Conservation (phyloP, 2,113 vertebrate genomes). For the Chauna torquata region DNA sequence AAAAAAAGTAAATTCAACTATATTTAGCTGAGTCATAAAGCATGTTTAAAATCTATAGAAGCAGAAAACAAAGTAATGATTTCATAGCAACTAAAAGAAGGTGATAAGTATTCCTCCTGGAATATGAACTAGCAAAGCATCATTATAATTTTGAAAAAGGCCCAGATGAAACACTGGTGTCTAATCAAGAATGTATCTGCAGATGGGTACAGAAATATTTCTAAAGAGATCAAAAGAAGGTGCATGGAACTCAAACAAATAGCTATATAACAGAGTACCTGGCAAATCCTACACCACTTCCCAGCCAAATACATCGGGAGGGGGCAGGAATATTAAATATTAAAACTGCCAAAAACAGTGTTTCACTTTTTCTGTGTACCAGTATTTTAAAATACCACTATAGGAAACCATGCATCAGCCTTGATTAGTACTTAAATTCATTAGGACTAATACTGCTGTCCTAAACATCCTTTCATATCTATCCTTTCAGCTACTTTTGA, state of each 20-base stretch:
- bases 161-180: neutral
- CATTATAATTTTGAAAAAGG: constrained; percentile 14
- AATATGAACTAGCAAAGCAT: neutral
- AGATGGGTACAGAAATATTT: constrained; percentile 7
- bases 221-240: constrained; percentile 30
- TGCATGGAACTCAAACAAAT: neutral
- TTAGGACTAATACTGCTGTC: neutral
- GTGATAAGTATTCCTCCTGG: neutral
- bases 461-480: neutral
- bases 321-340: no score
- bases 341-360: neutral
- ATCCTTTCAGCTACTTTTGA: neutral
- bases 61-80: constrained; percentile 23
- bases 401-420: neutral
- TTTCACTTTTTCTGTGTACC: neutral
- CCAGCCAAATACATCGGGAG: neutral
- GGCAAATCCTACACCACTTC: neutral
- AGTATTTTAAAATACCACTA: neutral
- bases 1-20: neutral
- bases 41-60: neutral
- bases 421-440: neutral
- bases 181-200: constrained; percentile 9
- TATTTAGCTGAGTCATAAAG: constrained; percentile 3
- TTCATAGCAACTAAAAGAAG: neutral
- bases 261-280: neutral